Conservation (phyloP, 1,140 invertebrate genomes). For the Macrobrachium rosenbergii region DNA sequence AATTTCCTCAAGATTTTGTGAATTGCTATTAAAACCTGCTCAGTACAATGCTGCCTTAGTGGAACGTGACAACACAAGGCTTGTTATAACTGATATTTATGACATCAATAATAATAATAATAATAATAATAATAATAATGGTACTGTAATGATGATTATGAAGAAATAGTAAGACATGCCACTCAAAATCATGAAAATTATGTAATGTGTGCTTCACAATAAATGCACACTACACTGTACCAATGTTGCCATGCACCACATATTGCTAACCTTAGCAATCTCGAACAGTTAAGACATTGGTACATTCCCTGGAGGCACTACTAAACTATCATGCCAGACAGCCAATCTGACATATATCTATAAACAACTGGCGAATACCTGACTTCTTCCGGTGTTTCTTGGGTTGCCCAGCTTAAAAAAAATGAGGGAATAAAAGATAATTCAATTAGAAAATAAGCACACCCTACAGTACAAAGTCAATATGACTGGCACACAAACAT, state of each 20-base stretch:
- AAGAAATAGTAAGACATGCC: too few relatives aligned
- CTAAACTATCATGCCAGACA: background rate
- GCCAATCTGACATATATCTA: slow-evolving; percentile 2
- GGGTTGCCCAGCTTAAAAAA: slow-evolving; percentile 54
- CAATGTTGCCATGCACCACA: slow-evolving; percentile 3
- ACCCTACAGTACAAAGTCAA: background rate
- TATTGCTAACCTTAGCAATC: slow-evolving; percentile 7
- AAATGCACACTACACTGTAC: background rate
- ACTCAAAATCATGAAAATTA: too few relatives aligned
- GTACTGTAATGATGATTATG: too few relatives aligned
- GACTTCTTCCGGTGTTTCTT: slow-evolving; percentile 59
- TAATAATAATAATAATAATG: too few relatives aligned
- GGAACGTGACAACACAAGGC: too few relatives aligned
- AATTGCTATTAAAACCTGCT: too few relatives aligned
- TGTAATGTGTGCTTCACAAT: too few relatives aligned
- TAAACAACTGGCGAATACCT: slow-evolving; percentile 44
- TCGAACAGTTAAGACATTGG: background rate
- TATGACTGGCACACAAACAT: slow-evolving; percentile 7
- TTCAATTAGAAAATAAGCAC: slow-evolving; percentile 37
- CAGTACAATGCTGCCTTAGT: too few relatives aligned
- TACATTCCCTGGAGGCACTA: slow-evolving; percentile 4
- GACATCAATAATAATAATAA: too few relatives aligned
- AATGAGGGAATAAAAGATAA: slow-evolving; percentile 43
- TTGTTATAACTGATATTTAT: too few relatives aligned
- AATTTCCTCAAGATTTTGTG: too few relatives aligned